Conservation (phyloP, 2,888 invertebrate genomes). For the Entomobrya multifasciata region DNA sequence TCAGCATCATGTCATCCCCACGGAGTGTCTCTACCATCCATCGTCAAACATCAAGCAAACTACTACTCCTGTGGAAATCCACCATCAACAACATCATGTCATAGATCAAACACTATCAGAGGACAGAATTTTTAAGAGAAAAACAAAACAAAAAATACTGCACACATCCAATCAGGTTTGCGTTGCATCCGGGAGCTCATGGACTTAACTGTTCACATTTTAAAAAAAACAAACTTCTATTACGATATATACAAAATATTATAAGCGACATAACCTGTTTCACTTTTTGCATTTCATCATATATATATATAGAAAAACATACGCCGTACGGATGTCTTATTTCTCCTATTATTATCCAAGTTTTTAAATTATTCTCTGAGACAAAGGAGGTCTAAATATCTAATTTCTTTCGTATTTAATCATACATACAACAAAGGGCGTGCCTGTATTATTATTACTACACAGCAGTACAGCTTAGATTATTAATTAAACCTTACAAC, state of each 20-base stretch:
- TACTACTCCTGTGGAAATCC: conserved; percentile 63
- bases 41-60: conserved; percentile 29
- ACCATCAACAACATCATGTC: conserved; percentile 35
- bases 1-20: conserved; percentile 67
- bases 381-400: conserved; percentile 70
- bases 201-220: conserved; percentile 55
- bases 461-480: conserved; percentile 67
- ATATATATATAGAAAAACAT: conserved; percentile 35
- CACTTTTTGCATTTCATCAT: conserved; percentile 72
- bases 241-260: conserved; percentile 24
- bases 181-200: conserved; percentile 71
- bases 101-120: conserved; percentile 72
- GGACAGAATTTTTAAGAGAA: conserved; percentile 59
- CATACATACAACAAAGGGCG: conserved; percentile 49
- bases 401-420: conserved; percentile 62
- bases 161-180: conserved; percentile 72
- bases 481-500: conserved; percentile 53
- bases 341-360: conserved; percentile 62
- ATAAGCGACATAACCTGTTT: conserved; percentile 71
- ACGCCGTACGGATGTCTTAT: conserved; percentile 70
- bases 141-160: conserved; percentile 42
- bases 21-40: conserved; percentile 66
- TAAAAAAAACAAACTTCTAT: conserved; percentile 37
- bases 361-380: conserved; percentile 58
- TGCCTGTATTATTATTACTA: conserved; percentile 68